Base-by-base conservation (phyloP, 2,113 vertebrate genomes). In the Cryptomyrus ogoouensis region DNA sequence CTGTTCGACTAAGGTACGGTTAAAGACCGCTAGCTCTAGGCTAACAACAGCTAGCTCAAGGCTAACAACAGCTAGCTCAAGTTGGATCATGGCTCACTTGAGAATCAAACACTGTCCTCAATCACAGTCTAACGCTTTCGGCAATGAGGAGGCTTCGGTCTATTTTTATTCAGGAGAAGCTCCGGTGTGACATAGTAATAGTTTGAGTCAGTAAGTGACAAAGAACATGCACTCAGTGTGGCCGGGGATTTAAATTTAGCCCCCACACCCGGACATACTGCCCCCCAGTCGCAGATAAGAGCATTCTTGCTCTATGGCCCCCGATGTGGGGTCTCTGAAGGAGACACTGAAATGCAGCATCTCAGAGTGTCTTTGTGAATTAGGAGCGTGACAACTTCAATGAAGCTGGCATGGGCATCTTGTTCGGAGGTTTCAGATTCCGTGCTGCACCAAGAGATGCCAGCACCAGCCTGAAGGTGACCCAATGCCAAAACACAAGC, bases 111-210 rank as follows among this genome's bases (percentile, higher is more conserved):
- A 10, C 2, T 21, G 83, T 24, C 62, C 44, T 46, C 10, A 17
- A 88, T 39, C 86, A 62, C 58, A 62, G 24, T 84, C 84, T 87
- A 89, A 77, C 46, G 80, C 88, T 90, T 62, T 70, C 1, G 91
- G 92, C 90, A 47, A 90, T 70, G 49, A n/a, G 27, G 31, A 39
- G 91, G 86, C 80, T 87, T 89, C 88, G 90, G 88, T 84, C 70
- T 93, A 94, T 95, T 95, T 94, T 95, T 94, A 95, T 92, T 88
- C 90, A 86, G 3, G 88, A 83, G 90, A 89, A 91, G 90, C 94
- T 92, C 93, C 88, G 89, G 88, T 27, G 89, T 90, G 93, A 94
- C 93, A 94, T 92, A 93, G 94, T 91, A 92, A 94, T 92, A 90
- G 93, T 91, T 31, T 86, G 92, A 91, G 27, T 39, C 35, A 12